Percentiles rank a stretch among this genome's conserved stretches.
Conservation (phyloP, 2,113 vertebrate species). For the Protomyctophum bolini region DNA sequence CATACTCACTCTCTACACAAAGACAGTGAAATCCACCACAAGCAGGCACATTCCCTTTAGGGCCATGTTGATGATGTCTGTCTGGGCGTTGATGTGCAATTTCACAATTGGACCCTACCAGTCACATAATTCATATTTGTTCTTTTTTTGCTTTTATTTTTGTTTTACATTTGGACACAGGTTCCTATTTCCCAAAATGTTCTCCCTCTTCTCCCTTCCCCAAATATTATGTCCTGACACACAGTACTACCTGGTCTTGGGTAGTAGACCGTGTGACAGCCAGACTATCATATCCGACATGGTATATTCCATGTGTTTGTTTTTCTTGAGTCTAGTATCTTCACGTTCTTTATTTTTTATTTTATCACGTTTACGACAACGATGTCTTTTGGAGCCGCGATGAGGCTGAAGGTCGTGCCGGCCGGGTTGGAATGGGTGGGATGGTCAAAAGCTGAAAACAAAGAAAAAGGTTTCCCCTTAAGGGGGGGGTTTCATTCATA, state of each 20-base stretch:
- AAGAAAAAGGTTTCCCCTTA: conserved; percentile 78
- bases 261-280: conserved; percentile 15
- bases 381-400: conserved; percentile 34
- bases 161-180: too few relatives aligned
- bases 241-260: conserved; percentile 37
- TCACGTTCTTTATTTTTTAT: conserved; percentile 38
- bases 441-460: conserved; percentile 52
- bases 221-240: not conserved
- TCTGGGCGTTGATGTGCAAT: conserved; percentile 22
- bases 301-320: conserved; percentile 34
- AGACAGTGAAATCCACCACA: conserved; percentile 28
- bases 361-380: conserved; percentile 39
- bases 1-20: conserved; percentile 18
- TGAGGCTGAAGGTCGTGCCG: conserved; percentile 42
- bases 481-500: conserved; percentile 75
- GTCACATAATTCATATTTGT: conserved; percentile 33
- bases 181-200: not conserved
- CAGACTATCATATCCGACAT: conserved; percentile 33
- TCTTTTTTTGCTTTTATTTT: not conserved
- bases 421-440: conserved; percentile 48
- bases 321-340: conserved; percentile 13
- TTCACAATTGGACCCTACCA: conserved; percentile 36
- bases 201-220: not conserved
- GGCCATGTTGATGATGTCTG: conserved; percentile 28
- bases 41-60: conserved; percentile 25